Conservation (phyloP, 2,113 vertebrate genomes). For the Gulo gulo region DNA sequence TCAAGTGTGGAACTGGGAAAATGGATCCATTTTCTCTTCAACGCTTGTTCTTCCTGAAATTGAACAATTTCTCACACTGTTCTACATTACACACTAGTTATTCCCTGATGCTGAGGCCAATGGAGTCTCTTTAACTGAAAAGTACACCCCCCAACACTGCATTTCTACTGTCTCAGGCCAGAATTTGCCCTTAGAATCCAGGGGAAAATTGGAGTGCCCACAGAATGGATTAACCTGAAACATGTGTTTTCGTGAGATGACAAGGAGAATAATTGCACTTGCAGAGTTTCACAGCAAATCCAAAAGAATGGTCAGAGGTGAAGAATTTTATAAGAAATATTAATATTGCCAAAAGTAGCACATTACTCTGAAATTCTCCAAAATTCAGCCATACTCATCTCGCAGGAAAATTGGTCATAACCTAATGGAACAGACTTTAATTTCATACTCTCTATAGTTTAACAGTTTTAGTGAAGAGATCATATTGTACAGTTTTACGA, state of each 20-base stretch:
- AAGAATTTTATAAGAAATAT: constrained; percentile 80
- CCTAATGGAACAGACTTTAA: constrained; percentile 76
- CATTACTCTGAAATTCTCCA: constrained; percentile 74
- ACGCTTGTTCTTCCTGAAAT: constrained; percentile 53
- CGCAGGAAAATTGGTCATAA: constrained; percentile 76
- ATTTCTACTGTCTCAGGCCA: neutral
- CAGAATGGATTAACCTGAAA: neutral
- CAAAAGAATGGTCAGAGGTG: constrained; percentile 56
- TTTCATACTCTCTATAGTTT: constrained; percentile 73
- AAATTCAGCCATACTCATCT: constrained; percentile 74
- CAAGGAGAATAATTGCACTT: constrained; percentile 62
- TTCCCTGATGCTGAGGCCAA: constrained; percentile 33
- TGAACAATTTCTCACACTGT: constrained; percentile 13
- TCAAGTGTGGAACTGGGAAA: neutral
- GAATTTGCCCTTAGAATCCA: neutral
- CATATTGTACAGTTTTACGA: neutral
- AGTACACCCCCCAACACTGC: neutral
- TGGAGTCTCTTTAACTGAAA: constrained; percentile 36
- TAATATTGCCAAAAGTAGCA: constrained; percentile 75
- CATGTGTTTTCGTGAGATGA: constrained; percentile 50
- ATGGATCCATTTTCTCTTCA: constrained; percentile 46
- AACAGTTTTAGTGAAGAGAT: constrained; percentile 54
- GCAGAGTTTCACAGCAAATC: constrained; percentile 71
- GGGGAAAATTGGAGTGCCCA: neutral
- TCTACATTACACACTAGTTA: constrained; percentile 63